A percentile compares a stretch with the other conserved stretches of the same genome.
Conservation (phyloP, 2,888 invertebrate species). For the Melanchra persicariae region DNA sequence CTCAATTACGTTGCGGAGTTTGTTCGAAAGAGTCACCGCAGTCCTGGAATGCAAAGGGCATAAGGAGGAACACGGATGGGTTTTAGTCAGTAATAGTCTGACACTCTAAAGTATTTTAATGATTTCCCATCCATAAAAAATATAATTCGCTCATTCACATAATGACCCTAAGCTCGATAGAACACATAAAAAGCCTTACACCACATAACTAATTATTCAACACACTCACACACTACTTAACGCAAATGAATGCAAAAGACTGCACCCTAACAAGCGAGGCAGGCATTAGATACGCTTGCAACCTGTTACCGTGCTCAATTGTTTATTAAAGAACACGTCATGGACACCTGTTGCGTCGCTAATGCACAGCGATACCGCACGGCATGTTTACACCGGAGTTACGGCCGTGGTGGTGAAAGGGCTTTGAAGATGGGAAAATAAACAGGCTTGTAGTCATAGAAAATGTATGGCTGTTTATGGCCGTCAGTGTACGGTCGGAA, state of each 20-base stretch:
- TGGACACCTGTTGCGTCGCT: constrained; percentile 59
- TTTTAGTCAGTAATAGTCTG: too few relatives aligned
- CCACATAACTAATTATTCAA: neutral
- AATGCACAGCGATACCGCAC: constrained; percentile 51
- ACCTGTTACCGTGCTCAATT: constrained; percentile 58
- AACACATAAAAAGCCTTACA: neutral
- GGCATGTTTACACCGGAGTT: constrained; percentile 39
- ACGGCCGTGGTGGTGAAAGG: constrained; percentile 25
- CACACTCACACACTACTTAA: constrained; percentile 1
- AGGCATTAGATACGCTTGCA: constrained; percentile 46
- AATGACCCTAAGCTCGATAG: neutral
- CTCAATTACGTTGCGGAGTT: too few relatives aligned
- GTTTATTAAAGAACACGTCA: constrained; percentile 60
- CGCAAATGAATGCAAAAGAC: constrained; percentile 45
- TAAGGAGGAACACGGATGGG: too few relatives aligned
- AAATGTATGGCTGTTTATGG: neutral
- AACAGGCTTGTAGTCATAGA: constrained; percentile 4
- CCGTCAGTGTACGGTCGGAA: neutral
- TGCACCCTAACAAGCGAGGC: constrained; percentile 45
- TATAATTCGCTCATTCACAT: too few relatives aligned
- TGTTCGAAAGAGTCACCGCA: too few relatives aligned
- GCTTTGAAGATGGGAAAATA: constrained; percentile 16
- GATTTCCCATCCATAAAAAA: too few relatives aligned
- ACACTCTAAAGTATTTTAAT: too few relatives aligned
- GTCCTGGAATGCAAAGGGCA: too few relatives aligned